Evolutionary conservation across 2,797 vertebrate species (phyloP).

Genomic region (Thamnophis elegans): DNA sequence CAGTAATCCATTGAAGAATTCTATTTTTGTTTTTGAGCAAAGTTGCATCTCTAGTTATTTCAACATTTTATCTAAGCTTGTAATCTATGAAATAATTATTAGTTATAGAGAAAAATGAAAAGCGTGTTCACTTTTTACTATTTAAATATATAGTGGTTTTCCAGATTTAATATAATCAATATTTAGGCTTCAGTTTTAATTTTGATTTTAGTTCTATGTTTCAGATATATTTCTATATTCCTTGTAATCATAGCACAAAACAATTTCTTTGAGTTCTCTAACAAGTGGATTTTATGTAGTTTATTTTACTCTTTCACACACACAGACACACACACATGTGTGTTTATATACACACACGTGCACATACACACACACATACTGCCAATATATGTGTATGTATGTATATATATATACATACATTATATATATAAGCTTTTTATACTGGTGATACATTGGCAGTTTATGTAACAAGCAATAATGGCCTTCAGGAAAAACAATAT

Average conservation of each 20-base stretch:
- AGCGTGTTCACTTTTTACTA: not conserved
- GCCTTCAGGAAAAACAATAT: not conserved
- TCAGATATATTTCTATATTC: not conserved
- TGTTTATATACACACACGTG: too few species aligned
- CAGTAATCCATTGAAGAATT: not conserved
- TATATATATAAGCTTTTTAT: not conserved
- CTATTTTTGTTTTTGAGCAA: not conserved
- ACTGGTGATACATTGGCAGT: slow-evolving; percentile 11
- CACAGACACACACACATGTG: too few species aligned
- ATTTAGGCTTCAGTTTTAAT: not conserved
- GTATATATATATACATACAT: too few species aligned
- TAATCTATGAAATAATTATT: not conserved
- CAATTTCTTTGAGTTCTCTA: not conserved
- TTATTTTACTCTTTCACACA: slow-evolving; percentile 21
- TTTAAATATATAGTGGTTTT: not conserved
- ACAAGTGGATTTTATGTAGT: not conserved
- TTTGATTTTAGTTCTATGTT: not conserved
- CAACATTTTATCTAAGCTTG: not conserved
- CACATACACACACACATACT: too few species aligned
- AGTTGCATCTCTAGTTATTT: not conserved
- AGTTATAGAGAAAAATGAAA: not conserved
- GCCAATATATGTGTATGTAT: too few species aligned
- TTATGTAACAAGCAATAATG: slow-evolving; percentile 13
- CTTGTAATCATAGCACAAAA: not conserved
- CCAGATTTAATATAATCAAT: not conserved